Evolutionary conservation across 2,888 invertebrate genomes (phyloP), one percentile per base, ranked within the genome.

Genomic region (Adelognathus sp.): DNA sequence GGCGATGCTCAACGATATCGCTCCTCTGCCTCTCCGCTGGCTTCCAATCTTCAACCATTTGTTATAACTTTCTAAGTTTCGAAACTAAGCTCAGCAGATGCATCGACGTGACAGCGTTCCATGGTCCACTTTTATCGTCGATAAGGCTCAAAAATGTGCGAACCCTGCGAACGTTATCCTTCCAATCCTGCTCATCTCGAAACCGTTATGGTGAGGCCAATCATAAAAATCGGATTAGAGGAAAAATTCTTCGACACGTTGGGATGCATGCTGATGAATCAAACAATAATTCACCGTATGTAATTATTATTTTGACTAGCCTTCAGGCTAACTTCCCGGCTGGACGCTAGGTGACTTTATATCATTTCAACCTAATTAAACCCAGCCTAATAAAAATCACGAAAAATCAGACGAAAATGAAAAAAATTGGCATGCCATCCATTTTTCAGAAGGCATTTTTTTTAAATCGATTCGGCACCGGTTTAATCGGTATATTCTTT

Each of bases 121-220:
- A 61, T 27, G 46, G 39, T 66, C 14, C 24, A n/a, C 6, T 14
- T 33, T 36, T 36, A 14, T 27, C 21, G 36, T 44, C 16, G 18
- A 14, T 14, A 29, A 39, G n/a, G 27, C 46, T 52, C 39, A 24
- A 24, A 52, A 67, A 73, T 58, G 36, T 63, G 39, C 58, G 7
- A 69, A 78, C 58, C 77, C 64, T 78, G n/a, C 29, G 41, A 61
- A 67, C 54, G 67, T 64, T 50, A 56, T 27, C 11, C 11, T 58
- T 21, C 44, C 31, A 16, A 14, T 56, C 56, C 18, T 6, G 9
- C 31, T 36, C 5, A 33, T 58, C 33, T 21, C 16, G 11, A 11
- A 2, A 11, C 31, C 5, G 9, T 21, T 11, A 18, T n/a, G n/a
- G 4, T 11, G 54, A 21, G n/a, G 24, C 9, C n/a, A 5, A 11